Base-by-base conservation (phyloP, 2,797 vertebrate genomes). In the Florisuga fusca region DNA sequence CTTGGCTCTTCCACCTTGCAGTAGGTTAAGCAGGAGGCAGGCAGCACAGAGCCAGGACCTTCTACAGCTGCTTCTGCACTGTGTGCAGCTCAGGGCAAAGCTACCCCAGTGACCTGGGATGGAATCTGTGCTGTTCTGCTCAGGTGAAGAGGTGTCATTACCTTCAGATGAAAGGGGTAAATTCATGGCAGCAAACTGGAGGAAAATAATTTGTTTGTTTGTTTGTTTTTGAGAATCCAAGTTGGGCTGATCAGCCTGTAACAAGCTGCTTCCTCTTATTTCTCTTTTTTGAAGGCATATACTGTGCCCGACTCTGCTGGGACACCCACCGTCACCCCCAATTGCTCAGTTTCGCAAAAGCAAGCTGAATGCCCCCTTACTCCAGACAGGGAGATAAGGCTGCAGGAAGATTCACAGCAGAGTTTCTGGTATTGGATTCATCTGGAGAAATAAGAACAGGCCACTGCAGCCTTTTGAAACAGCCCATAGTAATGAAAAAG, bases 1-100 rank as follows among this genome's bases (percentile, higher is more conserved):
- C 22, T 62, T 10, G 46, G 61, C 45, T 20, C 51, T 15, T 0
- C 27, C 5, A 25, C 51, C 27, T 69, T 22, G 7, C 19, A 7
- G 4, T 0, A 43, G 15, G 2, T 9, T 2, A 4, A 4, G 38
- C 1, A 4, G 0, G 80, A 50, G 55, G 5, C 25, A 9, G 0
- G 11, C 29, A 23, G 22, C 14, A 55, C 6, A 15, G 38, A 31
- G 43, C 11, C 4, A 3, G 38, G 38, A 38, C 31, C 31, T 14
- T 20, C 36, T 3, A 8, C 3, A 6, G 53, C 57, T 31, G 14
- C 59, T 45, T 45, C 54, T 17, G 27, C 2, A 10, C 26, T 8
- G 22, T 2, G 22, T 3, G 19, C 33, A 29, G 15, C 48, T 4
- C 36, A 17, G 31, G 2, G 43, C 46, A 14, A 36, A 38, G 61